A percentile compares a stretch with the other conserved stretches of the same genome.
These are phyloP conservation scores for Melanaphis sacchari DNA, from an alignment of 1,140 invertebrate species.

Conservation along the genomic window DNA sequence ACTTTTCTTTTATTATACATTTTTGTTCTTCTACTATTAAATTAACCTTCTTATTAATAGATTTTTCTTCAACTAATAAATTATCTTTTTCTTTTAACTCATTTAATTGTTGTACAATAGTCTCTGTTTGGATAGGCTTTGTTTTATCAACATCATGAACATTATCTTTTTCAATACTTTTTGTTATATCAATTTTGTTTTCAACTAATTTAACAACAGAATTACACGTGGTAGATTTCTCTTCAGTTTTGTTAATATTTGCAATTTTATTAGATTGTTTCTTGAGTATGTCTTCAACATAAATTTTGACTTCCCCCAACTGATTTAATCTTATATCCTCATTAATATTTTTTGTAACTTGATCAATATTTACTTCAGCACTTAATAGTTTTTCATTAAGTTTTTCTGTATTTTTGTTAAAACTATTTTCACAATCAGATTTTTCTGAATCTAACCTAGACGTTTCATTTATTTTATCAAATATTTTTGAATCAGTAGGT, in stretches of 20 bases:
- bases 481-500: neutral
- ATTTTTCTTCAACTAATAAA: neutral
- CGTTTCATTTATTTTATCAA: constrained; percentile 15
- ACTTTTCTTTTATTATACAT: neutral
- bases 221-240: neutral
- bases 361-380: neutral
- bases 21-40: neutral
- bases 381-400: neutral
- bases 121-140: neutral
- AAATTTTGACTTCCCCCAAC: neutral
- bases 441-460: neutral
- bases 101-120: neutral
- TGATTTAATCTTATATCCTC: neutral
- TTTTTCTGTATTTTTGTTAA: neutral
- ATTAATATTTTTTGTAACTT: neutral
- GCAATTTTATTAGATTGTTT: too few relatives aligned
- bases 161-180: neutral
- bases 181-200: neutral
- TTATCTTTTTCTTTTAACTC: neutral
- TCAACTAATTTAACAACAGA: neutral
- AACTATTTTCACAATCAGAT: neutral
- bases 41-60: neutral
- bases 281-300: neutral
- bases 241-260: neutral
- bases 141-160: neutral